phyloP scores from a whole-genome alignment of 2,888 invertebrate genomes.

The Cecidostiba fungosa region DNA sequence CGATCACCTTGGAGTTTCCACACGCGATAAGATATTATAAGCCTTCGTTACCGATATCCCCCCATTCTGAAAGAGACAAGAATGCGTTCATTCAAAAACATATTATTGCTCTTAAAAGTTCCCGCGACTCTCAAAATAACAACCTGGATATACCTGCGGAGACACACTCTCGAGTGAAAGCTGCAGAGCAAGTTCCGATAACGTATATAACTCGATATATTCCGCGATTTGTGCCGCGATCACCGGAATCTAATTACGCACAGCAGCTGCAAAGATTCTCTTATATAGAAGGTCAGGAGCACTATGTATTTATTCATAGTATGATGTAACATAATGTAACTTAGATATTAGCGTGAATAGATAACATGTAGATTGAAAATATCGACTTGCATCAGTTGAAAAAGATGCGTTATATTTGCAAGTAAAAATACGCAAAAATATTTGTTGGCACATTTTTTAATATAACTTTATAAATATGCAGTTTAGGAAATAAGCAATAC shows the following conservation, averaged over 20 bases:
- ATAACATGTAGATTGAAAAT: too few species aligned
- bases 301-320: too few species aligned
- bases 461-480: too few species aligned
- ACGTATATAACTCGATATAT: neutral
- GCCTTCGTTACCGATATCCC: neutral
- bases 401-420: too few species aligned
- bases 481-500: too few species aligned
- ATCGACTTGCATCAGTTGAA: too few species aligned
- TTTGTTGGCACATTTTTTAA: too few species aligned
- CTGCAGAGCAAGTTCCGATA: neutral
- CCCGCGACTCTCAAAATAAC: neutral
- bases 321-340: too few species aligned
- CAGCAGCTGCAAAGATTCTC: too few species aligned
- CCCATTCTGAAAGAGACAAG: neutral
- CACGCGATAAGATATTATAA: conserved; percentile 30
- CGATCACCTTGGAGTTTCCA: conserved; percentile 16
- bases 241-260: neutral
- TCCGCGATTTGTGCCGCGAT: neutral
- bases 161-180: neutral
- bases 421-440: too few species aligned
- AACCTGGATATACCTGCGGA: neutral
- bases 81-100: neutral
- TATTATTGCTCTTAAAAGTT: neutral
- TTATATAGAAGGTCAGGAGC: too few species aligned
- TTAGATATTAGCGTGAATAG: too few species aligned